Evolutionary conservation across 2,797 vertebrate species (phyloP).

Genomic region (Urophycis tenuis): DNA sequence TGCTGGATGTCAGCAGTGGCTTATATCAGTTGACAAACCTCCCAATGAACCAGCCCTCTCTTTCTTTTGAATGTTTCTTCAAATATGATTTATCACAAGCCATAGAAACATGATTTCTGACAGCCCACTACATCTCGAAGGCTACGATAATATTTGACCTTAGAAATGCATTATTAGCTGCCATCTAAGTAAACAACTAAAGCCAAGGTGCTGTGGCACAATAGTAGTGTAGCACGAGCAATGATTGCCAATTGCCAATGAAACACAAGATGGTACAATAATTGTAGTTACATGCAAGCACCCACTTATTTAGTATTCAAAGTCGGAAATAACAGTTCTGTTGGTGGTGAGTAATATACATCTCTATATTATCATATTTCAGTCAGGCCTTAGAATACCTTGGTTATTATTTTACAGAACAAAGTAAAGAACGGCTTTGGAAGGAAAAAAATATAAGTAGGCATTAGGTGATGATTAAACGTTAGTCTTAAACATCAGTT

Average conservation of each 20-base stretch:
- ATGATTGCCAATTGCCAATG: background rate
- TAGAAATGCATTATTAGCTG: constrained; percentile 58
- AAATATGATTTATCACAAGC: constrained; percentile 69
- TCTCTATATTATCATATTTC: no score
- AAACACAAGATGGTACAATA: background rate
- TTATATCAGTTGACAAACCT: constrained; percentile 70
- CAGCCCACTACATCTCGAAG: constrained; percentile 54
- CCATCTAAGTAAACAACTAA: constrained; percentile 38
- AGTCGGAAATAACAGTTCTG: background rate
- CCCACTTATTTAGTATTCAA: background rate
- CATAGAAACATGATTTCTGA: constrained; percentile 58
- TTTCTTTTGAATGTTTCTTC: constrained; percentile 71
- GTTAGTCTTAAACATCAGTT: constrained; percentile 40
- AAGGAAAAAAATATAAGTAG: no score
- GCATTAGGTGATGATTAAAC: constrained; percentile 26
- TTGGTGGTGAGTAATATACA: background rate
- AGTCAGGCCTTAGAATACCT: no score
- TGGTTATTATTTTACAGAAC: no score
- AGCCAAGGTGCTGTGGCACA: background rate
- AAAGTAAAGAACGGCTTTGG: no score
- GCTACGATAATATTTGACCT: constrained; percentile 52
- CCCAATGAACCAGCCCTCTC: constrained; percentile 60
- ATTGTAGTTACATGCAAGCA: background rate
- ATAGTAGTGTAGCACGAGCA: no score
- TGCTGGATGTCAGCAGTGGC: constrained; percentile 65